Conservation (phyloP, 64 coral and sea anemone genomes). For the Orbicella faveolata region DNA sequence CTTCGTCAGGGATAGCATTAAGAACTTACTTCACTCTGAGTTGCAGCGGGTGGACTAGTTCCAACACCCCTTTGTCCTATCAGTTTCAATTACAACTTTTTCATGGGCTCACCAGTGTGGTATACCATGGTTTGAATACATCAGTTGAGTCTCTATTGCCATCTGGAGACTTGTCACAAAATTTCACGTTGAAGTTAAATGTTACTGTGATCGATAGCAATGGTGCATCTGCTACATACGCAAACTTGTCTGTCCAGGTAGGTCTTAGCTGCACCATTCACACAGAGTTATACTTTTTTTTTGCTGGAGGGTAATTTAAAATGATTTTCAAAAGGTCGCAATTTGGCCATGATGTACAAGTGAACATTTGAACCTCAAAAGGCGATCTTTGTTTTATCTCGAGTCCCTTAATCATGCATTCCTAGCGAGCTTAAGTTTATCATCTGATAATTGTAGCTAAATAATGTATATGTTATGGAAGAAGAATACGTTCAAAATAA, state of each 20-base stretch:
- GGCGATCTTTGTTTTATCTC: too few species aligned
- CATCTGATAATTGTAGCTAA: too few species aligned
- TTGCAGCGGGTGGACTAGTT: slow-evolving; percentile 38
- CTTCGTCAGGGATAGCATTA: slow-evolving; percentile 37
- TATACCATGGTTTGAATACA: slow-evolving; percentile 44
- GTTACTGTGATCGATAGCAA: slow-evolving; percentile 20
- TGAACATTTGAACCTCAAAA: too few species aligned
- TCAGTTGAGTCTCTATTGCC: slow-evolving; percentile 30
- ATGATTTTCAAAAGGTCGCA: too few species aligned
- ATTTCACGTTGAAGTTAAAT: slow-evolving; percentile 10
- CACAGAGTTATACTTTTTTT: too few species aligned
- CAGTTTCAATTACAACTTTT: slow-evolving; percentile 45
- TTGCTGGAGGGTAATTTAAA: too few species aligned
- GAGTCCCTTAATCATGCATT: too few species aligned
- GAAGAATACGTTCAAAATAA: too few species aligned
- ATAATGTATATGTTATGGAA: too few species aligned
- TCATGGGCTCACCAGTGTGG: slow-evolving; percentile 30
- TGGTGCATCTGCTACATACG: not conserved
- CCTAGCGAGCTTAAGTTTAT: too few species aligned
- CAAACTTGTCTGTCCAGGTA: not conserved
- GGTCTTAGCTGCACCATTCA: not conserved
- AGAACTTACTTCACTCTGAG: slow-evolving; percentile 52
- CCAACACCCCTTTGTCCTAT: slow-evolving; percentile 38
- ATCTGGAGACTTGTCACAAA: slow-evolving; percentile 17
- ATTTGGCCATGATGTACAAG: too few species aligned